Percentiles rank a stretch among this genome's conserved stretches.
These are phyloP conservation scores for Psophia crepitans DNA, from an alignment of 2,113 vertebrate species.

Conservation along the genomic window DNA sequence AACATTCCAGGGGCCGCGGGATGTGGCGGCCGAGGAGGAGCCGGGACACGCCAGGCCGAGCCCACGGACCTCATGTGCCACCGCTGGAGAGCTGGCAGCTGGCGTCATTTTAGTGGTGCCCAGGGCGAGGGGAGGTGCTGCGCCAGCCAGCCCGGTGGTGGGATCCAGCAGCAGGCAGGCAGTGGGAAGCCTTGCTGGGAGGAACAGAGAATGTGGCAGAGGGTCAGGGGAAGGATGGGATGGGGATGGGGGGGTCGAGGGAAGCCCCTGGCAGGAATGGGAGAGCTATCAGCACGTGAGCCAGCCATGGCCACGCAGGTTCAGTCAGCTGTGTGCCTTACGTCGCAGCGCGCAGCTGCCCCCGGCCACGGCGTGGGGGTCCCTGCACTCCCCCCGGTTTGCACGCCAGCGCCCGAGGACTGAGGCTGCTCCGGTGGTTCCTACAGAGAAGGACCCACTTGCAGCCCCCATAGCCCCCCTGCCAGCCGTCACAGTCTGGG, in stretches of 20 bases:
- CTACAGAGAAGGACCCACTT: neutral
- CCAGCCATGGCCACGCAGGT: neutral
- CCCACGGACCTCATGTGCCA: neutral
- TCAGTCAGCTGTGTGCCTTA: conserved; percentile 42
- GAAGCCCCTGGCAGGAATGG: neutral
- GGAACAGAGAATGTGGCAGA: neutral
- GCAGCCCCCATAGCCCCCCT: neutral
- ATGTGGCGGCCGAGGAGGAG: neutral
- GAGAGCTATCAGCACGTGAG: neutral
- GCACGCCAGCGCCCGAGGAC: neutral
- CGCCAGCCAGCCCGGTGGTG: neutral
- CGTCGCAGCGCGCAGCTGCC: neutral
- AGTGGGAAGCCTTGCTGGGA: neutral
- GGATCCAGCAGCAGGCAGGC: neutral
- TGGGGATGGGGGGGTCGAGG: neutral
- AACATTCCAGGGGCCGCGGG: conserved; percentile 72
- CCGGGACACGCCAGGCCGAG: neutral
- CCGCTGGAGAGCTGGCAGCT: neutral
- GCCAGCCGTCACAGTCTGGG: neutral
- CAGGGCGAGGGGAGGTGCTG: neutral
- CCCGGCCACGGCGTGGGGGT: neutral
- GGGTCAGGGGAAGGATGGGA: neutral
- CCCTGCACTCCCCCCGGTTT: neutral
- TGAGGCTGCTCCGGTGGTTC: neutral
- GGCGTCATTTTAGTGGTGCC: neutral